phyloP scores from a whole-genome alignment of 2,113 vertebrate species.

The Tragulus kanchil region DNA sequence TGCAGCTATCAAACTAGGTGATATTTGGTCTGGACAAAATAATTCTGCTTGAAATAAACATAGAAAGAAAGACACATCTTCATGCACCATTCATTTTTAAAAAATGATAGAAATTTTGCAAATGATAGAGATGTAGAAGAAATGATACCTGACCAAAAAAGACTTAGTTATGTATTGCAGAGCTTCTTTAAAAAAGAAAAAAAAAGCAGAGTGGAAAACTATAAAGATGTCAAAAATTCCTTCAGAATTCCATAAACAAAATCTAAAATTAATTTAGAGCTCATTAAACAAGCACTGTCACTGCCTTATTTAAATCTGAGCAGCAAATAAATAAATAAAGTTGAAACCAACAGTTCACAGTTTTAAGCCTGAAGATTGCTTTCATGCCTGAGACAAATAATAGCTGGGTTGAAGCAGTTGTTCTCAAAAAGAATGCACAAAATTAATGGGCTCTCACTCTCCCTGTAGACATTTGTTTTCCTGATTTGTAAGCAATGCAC shows the following conservation, averaged over 20 bases:
- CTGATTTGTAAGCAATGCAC: slow-evolving; percentile 60
- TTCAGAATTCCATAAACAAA: neutral
- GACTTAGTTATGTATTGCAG: neutral
- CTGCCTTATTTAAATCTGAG: neutral
- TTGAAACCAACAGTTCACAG: neutral
- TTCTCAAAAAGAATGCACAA: slow-evolving; percentile 40
- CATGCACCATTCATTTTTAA: neutral
- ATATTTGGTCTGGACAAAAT: neutral
- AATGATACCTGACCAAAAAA: neutral
- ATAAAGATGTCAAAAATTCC: neutral
- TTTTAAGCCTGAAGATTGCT: slow-evolving; percentile 23
- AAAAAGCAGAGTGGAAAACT: slow-evolving; percentile 18
- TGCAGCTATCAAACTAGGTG: neutral
- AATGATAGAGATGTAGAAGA: neutral
- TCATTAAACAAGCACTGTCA: neutral
- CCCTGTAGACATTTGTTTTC: slow-evolving; percentile 15
- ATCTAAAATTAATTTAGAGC: neutral
- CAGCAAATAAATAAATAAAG: neutral
- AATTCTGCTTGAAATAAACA: neutral
- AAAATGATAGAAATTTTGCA: neutral
- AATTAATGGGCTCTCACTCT: slow-evolving; percentile 41
- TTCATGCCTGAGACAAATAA: slow-evolving; percentile 47
- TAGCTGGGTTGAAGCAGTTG: slow-evolving; percentile 5
- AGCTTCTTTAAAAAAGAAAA: neutral
- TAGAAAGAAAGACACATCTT: neutral